A percentile compares a stretch with the other conserved stretches of the same genome.
Conservation (phyloP, 1,140 invertebrate genomes). For the Amphibalanus amphitrite region DNA sequence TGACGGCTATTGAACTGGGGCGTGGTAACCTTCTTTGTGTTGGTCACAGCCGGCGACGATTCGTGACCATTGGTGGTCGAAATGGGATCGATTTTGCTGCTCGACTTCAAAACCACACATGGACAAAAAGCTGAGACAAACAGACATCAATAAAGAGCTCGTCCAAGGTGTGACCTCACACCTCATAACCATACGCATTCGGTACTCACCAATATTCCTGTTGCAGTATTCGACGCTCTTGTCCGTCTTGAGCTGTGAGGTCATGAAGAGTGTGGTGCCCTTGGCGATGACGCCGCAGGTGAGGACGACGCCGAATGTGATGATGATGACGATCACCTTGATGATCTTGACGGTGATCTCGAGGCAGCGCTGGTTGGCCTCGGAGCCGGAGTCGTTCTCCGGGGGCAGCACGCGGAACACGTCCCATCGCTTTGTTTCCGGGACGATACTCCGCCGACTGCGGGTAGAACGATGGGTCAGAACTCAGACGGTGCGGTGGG, state of each 20-base stretch:
- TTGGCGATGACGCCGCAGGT: constrained; percentile 65
- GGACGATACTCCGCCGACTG: constrained; percentile 58
- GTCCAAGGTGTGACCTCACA: too few species aligned
- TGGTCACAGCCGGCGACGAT: too few species aligned
- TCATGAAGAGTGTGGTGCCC: constrained; percentile 74
- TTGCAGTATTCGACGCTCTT: constrained; percentile 61
- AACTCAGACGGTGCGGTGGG: too few species aligned
- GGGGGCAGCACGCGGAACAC: constrained; percentile 76
- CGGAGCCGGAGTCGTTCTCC: constrained; percentile 69
- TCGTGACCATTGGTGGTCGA: too few species aligned
- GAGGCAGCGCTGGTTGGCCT: constrained; percentile 67
- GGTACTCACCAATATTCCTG: constrained; percentile 31
- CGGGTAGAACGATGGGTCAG: too few species aligned
- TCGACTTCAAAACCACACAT: too few species aligned
- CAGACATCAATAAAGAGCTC: too few species aligned
- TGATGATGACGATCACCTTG: constrained; percentile 63
- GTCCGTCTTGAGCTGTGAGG: constrained; percentile 59
- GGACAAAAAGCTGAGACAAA: too few species aligned
- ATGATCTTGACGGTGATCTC: constrained; percentile 67
- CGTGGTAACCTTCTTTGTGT: too few species aligned
- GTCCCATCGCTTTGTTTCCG: constrained; percentile 86
- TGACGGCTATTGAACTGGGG: too few species aligned
- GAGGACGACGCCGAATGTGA: constrained; percentile 70
- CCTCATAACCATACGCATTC: too few species aligned
- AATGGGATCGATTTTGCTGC: too few species aligned